Evolutionary conservation across 2,888 invertebrate genomes (phyloP).

Genomic region (Cancer borealis): DNA sequence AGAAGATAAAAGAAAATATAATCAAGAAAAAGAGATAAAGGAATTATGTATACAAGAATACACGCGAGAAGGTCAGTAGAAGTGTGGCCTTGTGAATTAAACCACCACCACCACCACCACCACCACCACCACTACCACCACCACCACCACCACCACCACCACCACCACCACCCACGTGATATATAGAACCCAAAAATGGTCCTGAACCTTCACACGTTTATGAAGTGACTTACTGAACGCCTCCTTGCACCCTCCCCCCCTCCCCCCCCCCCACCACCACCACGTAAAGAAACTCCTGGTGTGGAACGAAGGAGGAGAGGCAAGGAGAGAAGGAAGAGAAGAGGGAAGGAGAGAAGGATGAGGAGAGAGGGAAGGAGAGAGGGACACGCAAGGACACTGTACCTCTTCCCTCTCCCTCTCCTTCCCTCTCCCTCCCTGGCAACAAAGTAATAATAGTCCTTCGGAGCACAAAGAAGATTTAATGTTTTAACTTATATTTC

Average conservation of each 20-base stretch:
- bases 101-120: neutral
- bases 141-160: slow-evolving; percentile 26
- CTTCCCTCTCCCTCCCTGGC: too few species aligned
- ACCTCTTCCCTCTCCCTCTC: neutral
- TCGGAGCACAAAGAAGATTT: too few species aligned
- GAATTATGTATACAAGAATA: neutral
- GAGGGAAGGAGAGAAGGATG: neutral
- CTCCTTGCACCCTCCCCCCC: neutral
- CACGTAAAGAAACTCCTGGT: too few species aligned
- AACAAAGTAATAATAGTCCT: neutral
- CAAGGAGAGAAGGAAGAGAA: neutral
- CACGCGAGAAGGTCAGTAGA: neutral
- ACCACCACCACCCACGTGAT: slow-evolving; percentile 26
- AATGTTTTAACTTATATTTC: too few species aligned
- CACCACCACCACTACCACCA: neutral
- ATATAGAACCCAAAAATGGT: neutral
- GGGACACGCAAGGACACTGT: neutral
- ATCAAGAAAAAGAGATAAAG: neutral
- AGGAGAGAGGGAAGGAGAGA: too few species aligned
- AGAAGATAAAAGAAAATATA: neutral
- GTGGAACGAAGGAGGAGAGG: neutral
- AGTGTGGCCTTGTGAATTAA: neutral
- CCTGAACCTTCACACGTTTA: neutral
- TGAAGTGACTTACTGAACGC: neutral
- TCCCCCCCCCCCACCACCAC: too few species aligned